phyloP scores from a whole-genome alignment of 1,140 invertebrate species.

The Plodia interpunctella region DNA sequence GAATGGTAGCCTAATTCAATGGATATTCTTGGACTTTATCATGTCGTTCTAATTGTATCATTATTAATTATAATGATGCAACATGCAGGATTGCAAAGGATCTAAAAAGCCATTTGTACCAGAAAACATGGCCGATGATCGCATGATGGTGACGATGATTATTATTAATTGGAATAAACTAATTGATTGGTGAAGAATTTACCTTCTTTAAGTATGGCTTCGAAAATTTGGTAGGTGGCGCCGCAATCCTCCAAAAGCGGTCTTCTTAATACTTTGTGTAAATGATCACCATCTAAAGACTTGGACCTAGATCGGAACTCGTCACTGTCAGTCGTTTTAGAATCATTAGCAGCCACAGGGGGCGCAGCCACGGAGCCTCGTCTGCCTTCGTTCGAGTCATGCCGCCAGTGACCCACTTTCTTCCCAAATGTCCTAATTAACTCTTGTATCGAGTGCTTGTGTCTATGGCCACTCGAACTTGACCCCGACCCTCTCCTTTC shows the following conservation, averaged over 20 bases:
- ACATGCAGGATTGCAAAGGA: no score
- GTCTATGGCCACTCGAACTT: slow-evolving; percentile 62
- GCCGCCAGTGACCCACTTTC: slow-evolving; percentile 80
- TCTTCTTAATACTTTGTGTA: slow-evolving; percentile 51
- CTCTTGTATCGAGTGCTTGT: slow-evolving; percentile 84
- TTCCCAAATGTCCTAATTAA: slow-evolving; percentile 84
- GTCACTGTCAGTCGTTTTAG: slow-evolving; percentile 66
- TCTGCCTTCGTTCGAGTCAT: slow-evolving; percentile 79
- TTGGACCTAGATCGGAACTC: slow-evolving; percentile 86
- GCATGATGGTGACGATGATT: no score
- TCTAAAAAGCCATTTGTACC: no score
- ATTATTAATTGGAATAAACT: no score
- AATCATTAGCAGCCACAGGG: slow-evolving; percentile 66
- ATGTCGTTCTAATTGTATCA: no score
- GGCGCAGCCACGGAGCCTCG: slow-evolving; percentile 75
- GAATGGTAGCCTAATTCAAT: no score
- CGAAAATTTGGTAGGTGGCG: slow-evolving; percentile 88
- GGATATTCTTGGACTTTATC: no score
- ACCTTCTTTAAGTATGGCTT: slow-evolving; percentile 89
- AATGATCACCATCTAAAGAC: slow-evolving; percentile 83
- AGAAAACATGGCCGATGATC: no score
- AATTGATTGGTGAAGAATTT: no score
- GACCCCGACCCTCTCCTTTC: slow-evolving; percentile 53
- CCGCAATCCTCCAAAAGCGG: slow-evolving; percentile 82
- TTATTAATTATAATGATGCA: no score